Evolutionary conservation across 2,113 vertebrate species (phyloP), one percentile per base, ranked within the genome.

Genomic region (Crypturellus undulatus): DNA sequence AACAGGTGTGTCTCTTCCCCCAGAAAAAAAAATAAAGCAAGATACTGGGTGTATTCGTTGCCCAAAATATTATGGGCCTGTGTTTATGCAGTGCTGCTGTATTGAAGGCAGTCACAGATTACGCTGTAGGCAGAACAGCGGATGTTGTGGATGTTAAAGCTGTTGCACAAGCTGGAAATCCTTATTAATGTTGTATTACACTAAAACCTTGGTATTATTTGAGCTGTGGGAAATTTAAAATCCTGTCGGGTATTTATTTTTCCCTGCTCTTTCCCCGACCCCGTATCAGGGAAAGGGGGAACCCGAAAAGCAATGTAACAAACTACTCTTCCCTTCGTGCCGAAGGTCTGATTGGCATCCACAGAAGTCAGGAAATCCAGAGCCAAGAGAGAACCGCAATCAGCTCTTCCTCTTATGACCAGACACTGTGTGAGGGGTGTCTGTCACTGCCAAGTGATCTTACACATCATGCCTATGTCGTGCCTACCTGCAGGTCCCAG

Each of bases 341-440:
- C 5, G 5, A 96, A 96, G 90, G 92, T 93, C 67, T 92, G 88
- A 72, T 72, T 94, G 84, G 78, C 86, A 84, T 69, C 85, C 56
- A 32, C 85, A 90, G 93, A 95, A 96, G 85, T 83, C 71, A 93
- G 59, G 88, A 92, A 94, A 82, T 42, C 73, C 89, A 93, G 86
- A 93, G 83, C 91, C 94, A 79, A 93, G 92, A 87, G 15, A 90
- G 90, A 95, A 94, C 86, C 73, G 54, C 80, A 90, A 76, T 82
- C 88, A 95, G 93, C 73, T 95, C 96, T 97, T 96, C 94, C 95
- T 96, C 84, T 84, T 69, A 87, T 69, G 96, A 97, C 96, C 95
- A 96, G 95, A 49, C 96, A 97, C 95, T 97, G 95, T 93, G 89
- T 90, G 92, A 90, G 60, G 73, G 45, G 93, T 97, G 95, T 96